Evolutionary conservation across 2,113 vertebrate genomes (phyloP).

Genomic region (Noturus placidus): DNA sequence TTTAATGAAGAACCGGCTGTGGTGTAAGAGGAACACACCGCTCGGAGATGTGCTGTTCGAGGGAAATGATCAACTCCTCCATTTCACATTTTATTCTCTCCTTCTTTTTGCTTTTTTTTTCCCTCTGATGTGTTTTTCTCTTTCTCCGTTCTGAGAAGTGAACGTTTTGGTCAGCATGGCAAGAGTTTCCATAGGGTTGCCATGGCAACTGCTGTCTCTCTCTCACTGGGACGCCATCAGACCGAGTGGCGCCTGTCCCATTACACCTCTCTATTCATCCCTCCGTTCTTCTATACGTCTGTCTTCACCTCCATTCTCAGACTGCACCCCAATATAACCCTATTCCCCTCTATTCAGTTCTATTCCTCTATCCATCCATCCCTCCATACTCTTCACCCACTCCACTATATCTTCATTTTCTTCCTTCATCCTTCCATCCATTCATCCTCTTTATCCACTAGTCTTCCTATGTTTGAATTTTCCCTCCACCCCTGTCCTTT

Average conservation of each 20-base stretch:
- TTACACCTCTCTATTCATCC: not conserved
- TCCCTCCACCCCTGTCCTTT: not conserved
- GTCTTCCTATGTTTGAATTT: not conserved
- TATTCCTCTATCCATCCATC: not conserved
- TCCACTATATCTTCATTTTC: no score
- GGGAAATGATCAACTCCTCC: not conserved
- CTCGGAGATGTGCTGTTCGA: no score
- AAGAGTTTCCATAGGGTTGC: not conserved
- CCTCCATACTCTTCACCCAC: not conserved
- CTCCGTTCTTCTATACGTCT: not conserved
- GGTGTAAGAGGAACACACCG: no score
- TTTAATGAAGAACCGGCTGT: no score
- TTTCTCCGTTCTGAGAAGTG: not conserved
- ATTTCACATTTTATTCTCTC: not conserved
- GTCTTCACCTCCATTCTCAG: not conserved
- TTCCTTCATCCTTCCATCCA: not conserved
- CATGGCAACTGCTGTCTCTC: slow-evolving; percentile 33
- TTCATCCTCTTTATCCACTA: not conserved
- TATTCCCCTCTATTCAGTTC: not conserved
- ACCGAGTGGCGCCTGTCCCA: not conserved
- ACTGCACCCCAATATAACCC: not conserved
- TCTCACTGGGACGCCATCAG: slow-evolving; percentile 8
- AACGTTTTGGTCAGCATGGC: not conserved
- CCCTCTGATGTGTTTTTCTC: not conserved
- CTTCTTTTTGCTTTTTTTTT: not conserved